phyloP scores from a whole-genome alignment of 2,113 vertebrate species.

The Hemichromis elongatus region DNA sequence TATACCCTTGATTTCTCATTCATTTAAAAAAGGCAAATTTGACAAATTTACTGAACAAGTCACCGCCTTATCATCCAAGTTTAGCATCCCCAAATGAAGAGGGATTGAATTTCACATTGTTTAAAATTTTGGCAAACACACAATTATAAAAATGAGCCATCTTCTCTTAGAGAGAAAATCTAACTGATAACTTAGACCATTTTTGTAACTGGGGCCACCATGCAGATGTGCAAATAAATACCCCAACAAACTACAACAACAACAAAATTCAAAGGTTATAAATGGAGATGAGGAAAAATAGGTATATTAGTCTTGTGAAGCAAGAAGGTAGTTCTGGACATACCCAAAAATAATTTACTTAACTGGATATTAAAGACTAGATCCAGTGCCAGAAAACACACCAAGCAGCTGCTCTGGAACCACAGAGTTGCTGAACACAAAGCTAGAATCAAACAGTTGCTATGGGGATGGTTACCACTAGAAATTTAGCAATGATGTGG shows the following conservation, averaged over 20 bases:
- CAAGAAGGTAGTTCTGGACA: neutral
- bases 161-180: neutral
- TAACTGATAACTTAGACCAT: neutral
- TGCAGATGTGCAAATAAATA: neutral
- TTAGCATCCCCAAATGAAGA: neutral
- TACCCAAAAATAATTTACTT: neutral
- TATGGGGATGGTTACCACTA: neutral
- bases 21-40: slow-evolving; percentile 12
- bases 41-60: neutral
- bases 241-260: neutral
- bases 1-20: slow-evolving; percentile 17
- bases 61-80: neutral
- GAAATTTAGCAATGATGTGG: neutral
- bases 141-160: neutral
- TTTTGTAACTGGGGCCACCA: neutral
- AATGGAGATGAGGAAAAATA: neutral
- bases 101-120: neutral
- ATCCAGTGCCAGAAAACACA: neutral
- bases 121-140: neutral
- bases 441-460: neutral
- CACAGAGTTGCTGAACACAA: neutral
- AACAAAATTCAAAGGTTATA: neutral
- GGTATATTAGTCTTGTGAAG: neutral
- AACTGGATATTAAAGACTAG: neutral
- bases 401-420: neutral